Conservation (phyloP, 2,797 vertebrate genomes). For the Eospalax fontanierii region DNA sequence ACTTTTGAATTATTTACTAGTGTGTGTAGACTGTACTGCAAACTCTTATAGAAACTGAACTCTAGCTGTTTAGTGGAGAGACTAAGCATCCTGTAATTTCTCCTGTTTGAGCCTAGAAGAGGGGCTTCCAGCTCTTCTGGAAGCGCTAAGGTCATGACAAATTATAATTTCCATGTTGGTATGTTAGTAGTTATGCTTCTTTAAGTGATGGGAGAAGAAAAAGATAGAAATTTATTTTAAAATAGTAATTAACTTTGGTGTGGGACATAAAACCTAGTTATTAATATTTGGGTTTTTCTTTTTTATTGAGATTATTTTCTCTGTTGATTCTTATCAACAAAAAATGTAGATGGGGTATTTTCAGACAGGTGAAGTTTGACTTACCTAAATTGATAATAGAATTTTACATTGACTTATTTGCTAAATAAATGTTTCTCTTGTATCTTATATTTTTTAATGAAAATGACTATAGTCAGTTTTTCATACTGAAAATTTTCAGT, state of each 20-base stretch:
- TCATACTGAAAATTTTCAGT: constrained; percentile 29
- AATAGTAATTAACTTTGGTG: not conserved
- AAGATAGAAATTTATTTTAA: constrained; percentile 15
- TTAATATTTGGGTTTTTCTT: not conserved
- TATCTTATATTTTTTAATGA: constrained; percentile 25
- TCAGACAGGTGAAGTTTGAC: constrained; percentile 1
- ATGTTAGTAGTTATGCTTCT: constrained; percentile 10
- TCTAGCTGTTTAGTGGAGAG: constrained; percentile 41
- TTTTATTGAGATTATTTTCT: not conserved
- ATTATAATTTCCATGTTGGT: not conserved
- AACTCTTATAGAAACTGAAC: not conserved
- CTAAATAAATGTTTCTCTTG: constrained; percentile 13
- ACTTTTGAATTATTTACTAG: constrained; percentile 50
- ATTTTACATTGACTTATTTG: constrained; percentile 6
- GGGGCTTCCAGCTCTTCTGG: constrained; percentile 40
- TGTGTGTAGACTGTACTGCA: not conserved
- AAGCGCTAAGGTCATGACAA: constrained; percentile 46
- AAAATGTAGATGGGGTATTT: constrained; percentile 22
- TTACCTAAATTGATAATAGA: not conserved
- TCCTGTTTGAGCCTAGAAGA: constrained; percentile 43
- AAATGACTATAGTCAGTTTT: constrained; percentile 39
- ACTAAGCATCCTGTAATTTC: constrained; percentile 42
- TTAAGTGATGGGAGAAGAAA: not conserved
- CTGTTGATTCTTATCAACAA: not conserved
- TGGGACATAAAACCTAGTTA: not conserved